Base-by-base conservation (phyloP, 1,140 invertebrate genomes). In the Brachionus manjavacas region DNA sequence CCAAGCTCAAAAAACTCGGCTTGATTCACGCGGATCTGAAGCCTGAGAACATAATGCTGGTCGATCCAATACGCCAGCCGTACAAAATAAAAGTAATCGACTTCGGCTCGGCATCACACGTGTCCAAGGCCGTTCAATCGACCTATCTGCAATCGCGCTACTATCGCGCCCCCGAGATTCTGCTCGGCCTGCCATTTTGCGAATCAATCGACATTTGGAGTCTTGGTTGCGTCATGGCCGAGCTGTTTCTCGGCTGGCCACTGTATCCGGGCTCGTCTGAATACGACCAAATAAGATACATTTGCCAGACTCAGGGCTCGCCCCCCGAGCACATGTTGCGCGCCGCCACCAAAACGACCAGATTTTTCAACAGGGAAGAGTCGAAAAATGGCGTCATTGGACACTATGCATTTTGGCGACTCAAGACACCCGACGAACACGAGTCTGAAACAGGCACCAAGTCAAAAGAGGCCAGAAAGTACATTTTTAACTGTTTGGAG, bases 191-290 rank as follows among this genome's bases (percentile, higher is more conserved):
- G 86, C 97, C 96, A 70, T 99, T 99, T 91, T 98, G 96, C 91
- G 98, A 99, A 91, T 96, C 97, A 3, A 99, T 99, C 86, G 98
- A 99, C 90, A 99, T 99, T 97, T 99, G 98, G 98, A 99, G 97
- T 0, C 91, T 99, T 81, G 98, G 98, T 25, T 99, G 98, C 91
- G 98, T 99, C 79, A 97, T 99, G 23, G 98, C 98, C 2, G 98
- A 99, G 89, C 91, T 99, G 72, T 99, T 99, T 91, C 92, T 99
- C 16, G 98, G 98, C 84, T 99, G 98, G 98, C 98, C 98, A 16
- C 91, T 99, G 2, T 99, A 99, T 91, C 98, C 98, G 0, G 98
- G 98, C 72, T 97, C 96, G 31, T 99, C 97, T 1, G 98, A 99
- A 91, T 99, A 99, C 90, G 98, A 99, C 91, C 98, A 99, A 91